Conservation (phyloP, 2,888 invertebrate genomes). For the Blastobasis adustella region DNA sequence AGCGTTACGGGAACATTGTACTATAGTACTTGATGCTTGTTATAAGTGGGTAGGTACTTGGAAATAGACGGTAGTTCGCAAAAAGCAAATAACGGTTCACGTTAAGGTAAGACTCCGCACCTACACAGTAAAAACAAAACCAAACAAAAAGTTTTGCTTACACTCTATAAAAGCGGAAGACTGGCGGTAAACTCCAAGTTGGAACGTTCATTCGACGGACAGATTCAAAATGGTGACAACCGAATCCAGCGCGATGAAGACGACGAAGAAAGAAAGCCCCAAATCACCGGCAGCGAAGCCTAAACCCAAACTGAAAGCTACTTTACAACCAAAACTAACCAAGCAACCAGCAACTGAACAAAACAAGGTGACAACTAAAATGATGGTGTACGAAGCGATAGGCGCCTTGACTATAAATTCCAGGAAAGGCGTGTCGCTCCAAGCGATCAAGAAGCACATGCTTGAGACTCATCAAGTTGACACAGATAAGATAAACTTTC, state of each 20-base stretch:
- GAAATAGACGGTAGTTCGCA: too few relatives aligned
- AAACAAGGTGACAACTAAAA: conserved; percentile 44
- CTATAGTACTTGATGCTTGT: too few relatives aligned
- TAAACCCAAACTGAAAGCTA: not conserved
- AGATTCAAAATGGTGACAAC: too few relatives aligned
- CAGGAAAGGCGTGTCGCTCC: conserved; percentile 51
- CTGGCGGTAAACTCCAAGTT: too few relatives aligned
- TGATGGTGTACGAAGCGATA: conserved; percentile 49
- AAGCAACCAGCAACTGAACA: conserved; percentile 23
- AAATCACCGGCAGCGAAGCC: conserved; percentile 17
- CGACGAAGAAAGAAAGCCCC: conserved; percentile 25
- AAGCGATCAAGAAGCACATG: conserved; percentile 57
- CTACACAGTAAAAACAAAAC: conserved; percentile 3
- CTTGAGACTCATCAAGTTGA: conserved; percentile 40
- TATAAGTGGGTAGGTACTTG: too few relatives aligned
- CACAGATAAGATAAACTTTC: conserved; percentile 36
- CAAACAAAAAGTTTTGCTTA: not conserved
- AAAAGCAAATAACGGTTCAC: conserved; percentile 11
- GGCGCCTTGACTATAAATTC: conserved; percentile 29
- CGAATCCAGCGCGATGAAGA: too few relatives aligned
- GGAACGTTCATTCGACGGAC: too few relatives aligned
- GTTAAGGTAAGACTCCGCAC: conserved; percentile 21
- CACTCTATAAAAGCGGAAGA: too few relatives aligned
- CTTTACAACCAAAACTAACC: conserved; percentile 20
- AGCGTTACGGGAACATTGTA: too few relatives aligned